Base-by-base conservation (phyloP, 1,140 invertebrate genomes). In the Pollicipes pollicipes region DNA sequence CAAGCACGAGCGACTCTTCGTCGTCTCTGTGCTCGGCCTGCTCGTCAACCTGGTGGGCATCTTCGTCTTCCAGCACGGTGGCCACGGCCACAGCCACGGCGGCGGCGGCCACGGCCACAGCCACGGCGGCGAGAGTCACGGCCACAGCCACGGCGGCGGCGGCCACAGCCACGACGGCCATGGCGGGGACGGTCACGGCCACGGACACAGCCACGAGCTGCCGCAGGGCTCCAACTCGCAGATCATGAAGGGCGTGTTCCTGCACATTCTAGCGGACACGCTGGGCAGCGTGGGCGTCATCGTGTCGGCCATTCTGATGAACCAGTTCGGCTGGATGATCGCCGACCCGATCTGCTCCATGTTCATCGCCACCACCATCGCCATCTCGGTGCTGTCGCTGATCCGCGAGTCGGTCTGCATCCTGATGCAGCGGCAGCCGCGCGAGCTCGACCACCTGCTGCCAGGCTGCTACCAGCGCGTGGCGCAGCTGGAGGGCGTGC, bases 21-120 rank as follows among this genome's bases (percentile, higher is more conserved):
- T 95, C 13, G 93, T 98, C 0, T 97, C 94, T 16, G 88, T 98
- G 0, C 77, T 95, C 35, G 96, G 95, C 0, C 85, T 98, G 66
- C 73, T 97, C 69, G 95, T 98, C 0, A 98, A 98, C 83, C 80
- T 98, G 73, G 85, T 98, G 63, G 96, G 95, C 70, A 96, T 98
- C 73, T 96, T 95, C 82, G 94, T 91, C 28, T 98, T 98, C 80
- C 90, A 93, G 81, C 92, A 95, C 80, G 91, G 91, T 75, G 85
- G 84, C 3, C 87, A 82, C 27, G 80, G 80, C 28, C 75, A 78
- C 70, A 75, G 76, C 37, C 77, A 80, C 71, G 78, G 76, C 71
- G 83, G 84, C 24, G 82, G 83, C 30, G 79, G 80, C 27, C 74
- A 77, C 70, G 73, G 76, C 45, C 78, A 81, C 72, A 73, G 75